Evolutionary conservation across 1,140 invertebrate genomes (phyloP), one percentile per base, ranked within the genome.

Genomic region (Caenorhabditis latens): DNA sequence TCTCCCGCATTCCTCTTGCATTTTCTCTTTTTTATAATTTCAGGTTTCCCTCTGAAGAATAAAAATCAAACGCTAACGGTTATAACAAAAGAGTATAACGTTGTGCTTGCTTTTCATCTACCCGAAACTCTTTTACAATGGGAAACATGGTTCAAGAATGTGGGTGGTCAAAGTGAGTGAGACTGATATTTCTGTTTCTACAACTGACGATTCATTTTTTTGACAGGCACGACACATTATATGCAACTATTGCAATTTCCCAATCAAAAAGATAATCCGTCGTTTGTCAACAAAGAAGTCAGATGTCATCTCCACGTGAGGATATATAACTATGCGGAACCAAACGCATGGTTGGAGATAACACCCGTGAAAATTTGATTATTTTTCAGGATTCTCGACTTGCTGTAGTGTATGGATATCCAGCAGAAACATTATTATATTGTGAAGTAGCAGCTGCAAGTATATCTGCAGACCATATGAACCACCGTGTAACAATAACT

Each of bases 131-230:
- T 85, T 16, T 21, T 85, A 32, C 63, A 71, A n/a, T 85, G 84
- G 84, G 84, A 85, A 65, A 67, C 84, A n/a, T 85, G 84, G 84
- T 50, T 85, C 46, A 85, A 85, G 43, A 85, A 85, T 32, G 67
- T 85, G n/a, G 63, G 84, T 21, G 84, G 84, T 40, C 84, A 85
- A 57, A 85, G 84, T 85, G 42, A 58, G 84, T 71, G 7, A 16
- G 14, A 79, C 24, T 79, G 1, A 71, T 71, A 2, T 9, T 19
- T 21, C 2, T 32, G 9, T 46, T 21, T 24, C 0, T 32, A 6
- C 24, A 48, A 4, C 19, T 24, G 16, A 50, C 9, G 4, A 50
- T 48, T 32, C 7, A 21, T n/a, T 75, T 71, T n/a, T 53, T 24
- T 79, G 46, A 79, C 40, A 85, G 84, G 63, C 24, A 58, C 67